Conservation (phyloP, 1,140 invertebrate species). For the Paralvinella palmiformis region DNA sequence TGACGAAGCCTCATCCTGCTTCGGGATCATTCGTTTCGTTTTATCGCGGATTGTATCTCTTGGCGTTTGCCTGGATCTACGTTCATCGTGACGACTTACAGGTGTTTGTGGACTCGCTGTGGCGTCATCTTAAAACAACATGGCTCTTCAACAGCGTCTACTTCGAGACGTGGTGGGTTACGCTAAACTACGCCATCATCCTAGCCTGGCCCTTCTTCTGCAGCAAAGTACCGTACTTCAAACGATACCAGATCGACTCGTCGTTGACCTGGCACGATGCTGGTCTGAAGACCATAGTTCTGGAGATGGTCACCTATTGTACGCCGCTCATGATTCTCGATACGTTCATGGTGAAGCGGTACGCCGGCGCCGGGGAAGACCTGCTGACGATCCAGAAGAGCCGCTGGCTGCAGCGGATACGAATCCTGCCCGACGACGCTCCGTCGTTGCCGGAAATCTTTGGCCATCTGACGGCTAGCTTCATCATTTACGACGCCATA, state of each 20-base stretch:
- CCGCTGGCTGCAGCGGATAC: constrained; percentile 29
- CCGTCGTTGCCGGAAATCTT: constrained; percentile 26
- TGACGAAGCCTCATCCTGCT: too few relatives aligned
- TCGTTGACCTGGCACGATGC: constrained; percentile 24
- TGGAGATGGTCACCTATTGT: constrained; percentile 27
- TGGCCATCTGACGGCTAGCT: constrained; percentile 26
- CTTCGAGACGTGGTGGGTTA: constrained; percentile 35
- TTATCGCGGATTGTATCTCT: too few relatives aligned
- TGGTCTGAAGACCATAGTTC: constrained; percentile 17
- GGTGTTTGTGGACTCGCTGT: constrained; percentile 16
- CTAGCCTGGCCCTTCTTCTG: constrained; percentile 17
- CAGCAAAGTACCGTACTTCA: constrained; percentile 18
- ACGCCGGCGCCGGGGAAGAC: constrained; percentile 20
- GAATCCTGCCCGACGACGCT: constrained; percentile 29
- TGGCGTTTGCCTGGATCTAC: background rate
- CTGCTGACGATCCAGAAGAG: constrained; percentile 25
- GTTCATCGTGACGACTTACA: constrained; percentile 17
- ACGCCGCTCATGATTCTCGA: constrained; percentile 32
- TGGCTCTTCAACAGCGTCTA: constrained; percentile 33
- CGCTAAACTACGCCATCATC: constrained; percentile 28
- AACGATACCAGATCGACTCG: constrained; percentile 32
- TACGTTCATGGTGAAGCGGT: constrained; percentile 35
- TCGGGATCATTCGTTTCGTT: too few relatives aligned
- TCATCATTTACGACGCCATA: constrained; percentile 33
- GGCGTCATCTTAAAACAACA: constrained; percentile 13